Conservation (phyloP, 53 echinoderm and acorn worm genomes). For the Mesocentrotus franciscanus region DNA sequence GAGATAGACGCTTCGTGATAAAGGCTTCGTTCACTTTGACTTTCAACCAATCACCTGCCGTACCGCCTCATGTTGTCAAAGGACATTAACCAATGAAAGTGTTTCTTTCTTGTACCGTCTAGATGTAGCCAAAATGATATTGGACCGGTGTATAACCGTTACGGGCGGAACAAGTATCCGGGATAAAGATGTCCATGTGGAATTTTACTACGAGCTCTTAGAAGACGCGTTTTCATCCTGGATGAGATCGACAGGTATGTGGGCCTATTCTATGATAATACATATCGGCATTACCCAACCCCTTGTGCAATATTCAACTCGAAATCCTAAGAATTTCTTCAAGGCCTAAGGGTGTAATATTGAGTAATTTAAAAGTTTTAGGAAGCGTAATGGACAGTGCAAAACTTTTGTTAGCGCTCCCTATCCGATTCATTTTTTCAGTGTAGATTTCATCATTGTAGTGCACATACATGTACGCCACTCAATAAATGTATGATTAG, state of each 20-base stretch:
- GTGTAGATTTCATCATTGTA: too few relatives aligned
- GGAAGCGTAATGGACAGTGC: too few relatives aligned
- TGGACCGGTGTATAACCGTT: constrained; percentile 76
- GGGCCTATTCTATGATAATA: not conserved
- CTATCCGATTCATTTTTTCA: too few relatives aligned
- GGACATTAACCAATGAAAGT: not conserved
- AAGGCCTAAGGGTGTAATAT: not conserved
- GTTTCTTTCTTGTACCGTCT: not conserved
- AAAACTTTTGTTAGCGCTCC: too few relatives aligned
- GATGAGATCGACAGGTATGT: constrained; percentile 41
- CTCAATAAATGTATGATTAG: too few relatives aligned
- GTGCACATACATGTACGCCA: too few relatives aligned
- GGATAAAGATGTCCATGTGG: constrained; percentile 79
- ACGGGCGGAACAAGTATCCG: constrained; percentile 54
- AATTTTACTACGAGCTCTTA: constrained; percentile 90
- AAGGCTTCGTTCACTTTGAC: not conserved
- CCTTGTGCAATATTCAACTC: too few relatives aligned
- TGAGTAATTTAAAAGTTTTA: not conserved
- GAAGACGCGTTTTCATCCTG: constrained; percentile 88
- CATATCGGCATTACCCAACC: not conserved
- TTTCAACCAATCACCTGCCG: not conserved
- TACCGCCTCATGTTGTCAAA: not conserved
- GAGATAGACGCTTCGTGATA: not conserved
- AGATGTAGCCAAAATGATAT: constrained; percentile 84
- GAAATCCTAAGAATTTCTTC: not conserved